Evolutionary conservation across 2,888 invertebrate species (phyloP), one percentile per base, ranked within the genome.

Genomic region (Gymnoscelis rufifasciata): DNA sequence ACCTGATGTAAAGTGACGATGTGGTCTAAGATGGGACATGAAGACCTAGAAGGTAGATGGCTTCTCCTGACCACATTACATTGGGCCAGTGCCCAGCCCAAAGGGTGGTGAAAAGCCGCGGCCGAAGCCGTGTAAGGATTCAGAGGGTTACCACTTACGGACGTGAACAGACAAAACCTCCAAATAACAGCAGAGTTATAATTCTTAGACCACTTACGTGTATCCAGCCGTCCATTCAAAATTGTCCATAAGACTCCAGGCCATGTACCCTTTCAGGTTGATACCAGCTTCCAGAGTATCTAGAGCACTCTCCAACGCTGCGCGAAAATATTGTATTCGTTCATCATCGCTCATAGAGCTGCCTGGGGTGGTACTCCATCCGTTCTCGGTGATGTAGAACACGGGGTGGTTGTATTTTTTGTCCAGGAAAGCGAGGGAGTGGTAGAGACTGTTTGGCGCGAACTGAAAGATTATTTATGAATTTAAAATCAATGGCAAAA

Each of bases 181-280:
- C n/a, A n/a, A n/a, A n/a, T n/a, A n/a, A n/a, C n/a, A n/a, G n/a
- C n/a, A n/a, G n/a, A n/a, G n/a, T n/a, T n/a, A n/a, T n/a, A n/a
- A n/a, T n/a, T n/a, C n/a, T n/a, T n/a, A n/a, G n/a, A n/a, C 11
- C n/a, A 76, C 88, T 87, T 67, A 90, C 84, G 69, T 73, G 57
- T 89, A 92, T 27, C 92, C 92, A 35, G 69, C 60, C 47, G 75
- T 70, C 91, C 92, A 92, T 65, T 92, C 92, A 57, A 92, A 91
- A 64, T 91, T 92, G 58, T 93, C 93, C 78, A 92, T 80, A 3
- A 92, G 70, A 48, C 90, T 90, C 91, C 92, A 92, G 1, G 88
- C 88, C 52, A 90, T 89, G 66, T 91, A 92, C 0, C 90, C 91
- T 38, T 68, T 72, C 0, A 90, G 71, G 15, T 83, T 71, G 11